phyloP scores from a whole-genome alignment of 2,888 invertebrate genomes.

The Muscina levida region DNA sequence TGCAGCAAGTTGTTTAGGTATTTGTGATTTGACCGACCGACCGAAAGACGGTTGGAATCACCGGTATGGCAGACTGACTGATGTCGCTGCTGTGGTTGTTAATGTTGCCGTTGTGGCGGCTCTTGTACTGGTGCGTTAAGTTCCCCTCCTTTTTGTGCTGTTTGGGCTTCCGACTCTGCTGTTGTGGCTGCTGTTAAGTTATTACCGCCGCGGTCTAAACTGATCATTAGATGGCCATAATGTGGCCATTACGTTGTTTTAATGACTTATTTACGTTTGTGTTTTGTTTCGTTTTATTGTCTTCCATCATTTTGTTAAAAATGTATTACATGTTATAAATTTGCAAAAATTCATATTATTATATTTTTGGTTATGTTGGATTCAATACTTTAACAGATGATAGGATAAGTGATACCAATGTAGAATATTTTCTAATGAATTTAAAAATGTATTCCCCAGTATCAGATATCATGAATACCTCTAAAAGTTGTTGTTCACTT shows the following conservation, averaged over 20 bases:
- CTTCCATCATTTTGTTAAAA: conserved; percentile 7
- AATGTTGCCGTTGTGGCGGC: not conserved
- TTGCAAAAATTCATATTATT: no score
- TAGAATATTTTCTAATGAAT: no score
- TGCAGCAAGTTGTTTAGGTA: conserved; percentile 27
- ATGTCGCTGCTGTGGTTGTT: not conserved
- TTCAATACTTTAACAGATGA: no score
- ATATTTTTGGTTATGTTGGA: no score
- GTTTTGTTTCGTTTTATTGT: not conserved
- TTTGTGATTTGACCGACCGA: not conserved
- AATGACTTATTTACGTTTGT: conserved; percentile 27
- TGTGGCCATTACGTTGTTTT: conserved; percentile 27
- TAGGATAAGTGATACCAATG: no score
- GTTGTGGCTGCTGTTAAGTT: conserved; percentile 12
- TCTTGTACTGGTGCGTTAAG: no score
- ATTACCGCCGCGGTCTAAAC: not conserved
- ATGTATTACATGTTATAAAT: not conserved
- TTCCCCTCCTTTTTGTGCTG: no score
- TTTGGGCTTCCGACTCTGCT: not conserved
- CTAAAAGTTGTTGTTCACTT: no score
- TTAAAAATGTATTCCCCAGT: no score
- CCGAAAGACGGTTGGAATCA: no score
- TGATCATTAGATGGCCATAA: conserved; percentile 25
- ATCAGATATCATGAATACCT: no score
- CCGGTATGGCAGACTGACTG: not conserved